A percentile compares a stretch with the other conserved stretches of the same genome.
phyloP scores from a whole-genome alignment of 64 coral and sea anemone genomes.

The Stichodactyla helianthus region DNA sequence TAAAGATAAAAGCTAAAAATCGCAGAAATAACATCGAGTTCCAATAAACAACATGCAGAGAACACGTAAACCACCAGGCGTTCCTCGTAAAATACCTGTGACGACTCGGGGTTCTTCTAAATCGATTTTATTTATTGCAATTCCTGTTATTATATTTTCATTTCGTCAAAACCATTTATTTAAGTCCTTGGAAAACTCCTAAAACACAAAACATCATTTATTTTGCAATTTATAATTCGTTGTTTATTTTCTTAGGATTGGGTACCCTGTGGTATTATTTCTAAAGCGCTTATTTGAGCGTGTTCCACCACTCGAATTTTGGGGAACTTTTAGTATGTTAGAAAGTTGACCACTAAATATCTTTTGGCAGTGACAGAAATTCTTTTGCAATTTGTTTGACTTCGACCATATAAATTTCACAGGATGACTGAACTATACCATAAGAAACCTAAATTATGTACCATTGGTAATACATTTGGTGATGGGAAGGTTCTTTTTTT shows the following conservation, averaged over 20 bases:
- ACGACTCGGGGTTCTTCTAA: conserved; percentile 32
- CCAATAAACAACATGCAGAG: neutral
- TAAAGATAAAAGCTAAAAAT: conserved; percentile 23
- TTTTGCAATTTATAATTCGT: conserved; percentile 23
- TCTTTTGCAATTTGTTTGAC: conserved; percentile 36
- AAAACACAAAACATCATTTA: conserved; percentile 18
- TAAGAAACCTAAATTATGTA: too few species aligned
- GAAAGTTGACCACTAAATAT: conserved; percentile 16
- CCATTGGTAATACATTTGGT: too few species aligned
- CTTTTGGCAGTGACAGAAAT: conserved; percentile 30
- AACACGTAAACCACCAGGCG: conserved; percentile 19
- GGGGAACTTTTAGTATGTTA: conserved; percentile 30
- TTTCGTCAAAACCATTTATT: conserved; percentile 23
- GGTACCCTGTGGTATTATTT: neutral
- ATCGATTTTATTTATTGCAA: conserved; percentile 29
- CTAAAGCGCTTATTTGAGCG: neutral
- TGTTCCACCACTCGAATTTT: conserved; percentile 23
- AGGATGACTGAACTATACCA: conserved; percentile 36
- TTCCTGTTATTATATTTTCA: neutral
- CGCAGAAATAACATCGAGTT: neutral
- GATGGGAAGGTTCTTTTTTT: too few species aligned
- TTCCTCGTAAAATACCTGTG: neutral
- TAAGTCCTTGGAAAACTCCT: neutral
- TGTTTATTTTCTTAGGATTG: conserved; percentile 24
- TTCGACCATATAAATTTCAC: conserved; percentile 30